Conservation (phyloP, 1,140 invertebrate genomes). For the Neodiprion fabricii region DNA sequence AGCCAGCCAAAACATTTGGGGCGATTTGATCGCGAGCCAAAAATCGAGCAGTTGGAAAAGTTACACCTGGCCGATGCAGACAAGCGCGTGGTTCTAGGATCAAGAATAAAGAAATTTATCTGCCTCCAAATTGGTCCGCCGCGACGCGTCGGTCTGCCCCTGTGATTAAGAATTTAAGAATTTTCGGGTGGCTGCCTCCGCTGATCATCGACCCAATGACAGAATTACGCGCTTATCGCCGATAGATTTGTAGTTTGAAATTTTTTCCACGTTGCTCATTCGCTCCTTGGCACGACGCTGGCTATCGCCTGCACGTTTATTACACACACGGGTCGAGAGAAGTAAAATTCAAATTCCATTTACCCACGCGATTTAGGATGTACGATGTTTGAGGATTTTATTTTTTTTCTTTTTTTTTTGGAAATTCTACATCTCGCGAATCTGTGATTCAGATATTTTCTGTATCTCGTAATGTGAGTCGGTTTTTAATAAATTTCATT, state of each 20-base stretch:
- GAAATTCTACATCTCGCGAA: no score
- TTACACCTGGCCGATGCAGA: constrained; percentile 4
- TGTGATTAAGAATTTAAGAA: background rate
- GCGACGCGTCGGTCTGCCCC: background rate
- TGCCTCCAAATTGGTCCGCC: background rate
- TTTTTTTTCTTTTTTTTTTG: no score
- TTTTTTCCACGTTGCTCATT: background rate
- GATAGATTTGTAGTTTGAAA: background rate
- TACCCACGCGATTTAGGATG: no score
- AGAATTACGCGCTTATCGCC: background rate
- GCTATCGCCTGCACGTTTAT: no score
- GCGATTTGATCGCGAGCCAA: background rate
- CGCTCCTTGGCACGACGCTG: background rate
- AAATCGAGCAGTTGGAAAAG: constrained; percentile 1
- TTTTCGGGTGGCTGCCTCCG: background rate
- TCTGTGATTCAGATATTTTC: no score
- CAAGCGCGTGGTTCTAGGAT: background rate
- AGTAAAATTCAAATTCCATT: no score
- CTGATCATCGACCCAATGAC: background rate
- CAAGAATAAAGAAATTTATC: background rate
- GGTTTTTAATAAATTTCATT: no score
- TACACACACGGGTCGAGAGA: no score
- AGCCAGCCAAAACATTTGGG: background rate
- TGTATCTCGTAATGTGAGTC: no score
- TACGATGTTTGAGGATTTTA: no score